Evolutionary conservation across 2,797 vertebrate genomes (phyloP).

Genomic region (Smutsia gigantea): DNA sequence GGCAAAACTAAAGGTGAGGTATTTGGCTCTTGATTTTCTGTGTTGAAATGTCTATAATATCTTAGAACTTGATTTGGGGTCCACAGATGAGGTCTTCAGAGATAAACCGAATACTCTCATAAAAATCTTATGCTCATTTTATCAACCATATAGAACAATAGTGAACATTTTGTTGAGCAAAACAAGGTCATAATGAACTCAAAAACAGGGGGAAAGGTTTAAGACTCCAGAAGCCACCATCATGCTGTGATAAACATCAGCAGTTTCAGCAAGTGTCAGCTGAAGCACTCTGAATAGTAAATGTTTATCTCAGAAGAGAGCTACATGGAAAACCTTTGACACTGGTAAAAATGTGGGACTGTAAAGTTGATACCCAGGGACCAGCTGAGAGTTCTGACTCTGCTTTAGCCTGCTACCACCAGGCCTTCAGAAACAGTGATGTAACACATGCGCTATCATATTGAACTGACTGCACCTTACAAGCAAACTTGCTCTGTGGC

Average conservation of each 20-base stretch:
- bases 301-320: slow-evolving; percentile 22
- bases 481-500: not conserved
- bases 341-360: not conserved
- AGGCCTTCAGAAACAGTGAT: not conserved
- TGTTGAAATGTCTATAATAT: not conserved
- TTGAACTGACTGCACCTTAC: not conserved
- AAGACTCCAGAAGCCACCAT: not conserved
- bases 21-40: not conserved
- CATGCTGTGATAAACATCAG: slow-evolving; percentile 35
- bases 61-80: not conserved
- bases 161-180: slow-evolving; percentile 30
- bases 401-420: not conserved
- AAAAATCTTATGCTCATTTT: not conserved
- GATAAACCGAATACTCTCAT: not conserved
- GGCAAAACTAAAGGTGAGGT: not conserved
- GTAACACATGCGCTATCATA: not conserved
- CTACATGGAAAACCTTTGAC: not conserved
- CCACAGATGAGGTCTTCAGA: not conserved
- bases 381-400: not conserved
- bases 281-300: slow-evolving; percentile 37
- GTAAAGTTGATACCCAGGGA: not conserved
- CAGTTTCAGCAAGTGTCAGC: not conserved
- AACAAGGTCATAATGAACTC: not conserved
- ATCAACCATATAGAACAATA: not conserved
- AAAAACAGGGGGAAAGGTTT: not conserved